Evolutionary conservation across 1,140 invertebrate genomes (phyloP).

Genomic region (Cherax destructor): DNA sequence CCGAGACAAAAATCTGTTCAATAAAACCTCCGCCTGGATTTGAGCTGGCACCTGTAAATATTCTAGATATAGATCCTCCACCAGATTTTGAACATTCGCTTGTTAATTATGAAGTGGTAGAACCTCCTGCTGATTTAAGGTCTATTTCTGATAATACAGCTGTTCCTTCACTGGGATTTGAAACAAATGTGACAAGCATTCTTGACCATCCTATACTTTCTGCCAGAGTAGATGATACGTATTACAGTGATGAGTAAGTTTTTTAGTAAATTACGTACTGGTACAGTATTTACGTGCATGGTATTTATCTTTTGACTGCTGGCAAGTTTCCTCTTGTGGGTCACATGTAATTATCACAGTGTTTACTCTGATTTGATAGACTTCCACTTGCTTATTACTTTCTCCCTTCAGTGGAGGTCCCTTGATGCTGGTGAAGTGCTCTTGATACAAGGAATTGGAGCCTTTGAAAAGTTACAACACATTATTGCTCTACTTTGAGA

Average conservation of each 20-base stretch:
- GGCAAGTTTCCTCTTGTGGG: not conserved
- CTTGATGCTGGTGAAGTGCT: not conserved
- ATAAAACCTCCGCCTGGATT: not conserved
- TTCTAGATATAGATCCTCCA: not conserved
- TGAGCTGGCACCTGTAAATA: not conserved
- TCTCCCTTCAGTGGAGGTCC: not conserved
- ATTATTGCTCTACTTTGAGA: too few relatives aligned
- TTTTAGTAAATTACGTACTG: not conserved
- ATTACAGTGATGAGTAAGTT: constrained; percentile 13
- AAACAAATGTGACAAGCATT: not conserved
- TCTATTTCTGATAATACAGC: not conserved
- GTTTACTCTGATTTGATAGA: not conserved
- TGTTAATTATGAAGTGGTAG: not conserved
- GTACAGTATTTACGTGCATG: not conserved
- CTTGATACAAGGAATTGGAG: too few relatives aligned
- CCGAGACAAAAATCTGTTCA: too few relatives aligned
- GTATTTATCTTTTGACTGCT: not conserved
- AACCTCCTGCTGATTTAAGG: not conserved
- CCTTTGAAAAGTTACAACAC: too few relatives aligned
- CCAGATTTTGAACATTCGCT: not conserved
- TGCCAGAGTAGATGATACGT: not conserved
- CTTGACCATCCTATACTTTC: not conserved
- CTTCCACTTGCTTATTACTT: not conserved
- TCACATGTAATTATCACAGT: not conserved
- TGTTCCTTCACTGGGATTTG: not conserved